Percentiles rank a stretch among this genome's conserved stretches.
phyloP scores from a whole-genome alignment of 2,888 invertebrate species.

The Ellobium chinense region DNA sequence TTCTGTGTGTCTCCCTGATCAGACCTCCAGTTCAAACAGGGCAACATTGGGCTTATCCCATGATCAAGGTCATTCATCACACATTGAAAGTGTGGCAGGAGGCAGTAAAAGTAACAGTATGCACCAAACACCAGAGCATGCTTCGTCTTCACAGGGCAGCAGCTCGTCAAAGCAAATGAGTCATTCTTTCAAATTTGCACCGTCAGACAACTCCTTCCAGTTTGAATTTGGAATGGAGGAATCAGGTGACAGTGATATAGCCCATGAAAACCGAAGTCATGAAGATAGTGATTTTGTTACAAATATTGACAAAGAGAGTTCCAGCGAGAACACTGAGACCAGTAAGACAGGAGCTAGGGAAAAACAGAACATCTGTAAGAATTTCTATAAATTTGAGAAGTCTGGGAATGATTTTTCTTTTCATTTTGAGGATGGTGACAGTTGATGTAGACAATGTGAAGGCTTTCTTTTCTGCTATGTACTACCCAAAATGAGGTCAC shows the following conservation, averaged over 20 bases:
- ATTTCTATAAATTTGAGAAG: constrained; percentile 25
- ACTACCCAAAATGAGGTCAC: too few relatives aligned
- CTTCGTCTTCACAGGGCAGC: background rate
- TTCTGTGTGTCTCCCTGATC: background rate
- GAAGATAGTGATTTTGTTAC: background rate
- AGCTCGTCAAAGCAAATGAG: background rate
- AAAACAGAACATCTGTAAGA: background rate
- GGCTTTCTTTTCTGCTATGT: too few relatives aligned
- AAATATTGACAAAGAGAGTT: background rate
- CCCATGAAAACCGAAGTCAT: background rate
- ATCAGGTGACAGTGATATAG: background rate
- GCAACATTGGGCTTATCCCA: background rate
- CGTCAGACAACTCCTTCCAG: constrained; percentile 29
- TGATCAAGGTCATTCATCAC: background rate
- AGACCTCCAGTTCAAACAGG: background rate
- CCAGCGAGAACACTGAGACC: background rate
- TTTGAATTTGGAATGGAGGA: constrained; percentile 27
- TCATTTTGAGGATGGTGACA: constrained; percentile 10
- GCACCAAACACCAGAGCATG: background rate
- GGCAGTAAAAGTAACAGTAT: background rate
- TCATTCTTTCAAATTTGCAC: constrained; percentile 5
- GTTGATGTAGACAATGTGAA: too few relatives aligned
- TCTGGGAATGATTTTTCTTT: constrained; percentile 22
- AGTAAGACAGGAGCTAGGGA: too few relatives aligned
- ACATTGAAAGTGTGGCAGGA: too few relatives aligned